phyloP scores from a whole-genome alignment of 2,888 invertebrate species.

The Eristalis arbustorum region DNA sequence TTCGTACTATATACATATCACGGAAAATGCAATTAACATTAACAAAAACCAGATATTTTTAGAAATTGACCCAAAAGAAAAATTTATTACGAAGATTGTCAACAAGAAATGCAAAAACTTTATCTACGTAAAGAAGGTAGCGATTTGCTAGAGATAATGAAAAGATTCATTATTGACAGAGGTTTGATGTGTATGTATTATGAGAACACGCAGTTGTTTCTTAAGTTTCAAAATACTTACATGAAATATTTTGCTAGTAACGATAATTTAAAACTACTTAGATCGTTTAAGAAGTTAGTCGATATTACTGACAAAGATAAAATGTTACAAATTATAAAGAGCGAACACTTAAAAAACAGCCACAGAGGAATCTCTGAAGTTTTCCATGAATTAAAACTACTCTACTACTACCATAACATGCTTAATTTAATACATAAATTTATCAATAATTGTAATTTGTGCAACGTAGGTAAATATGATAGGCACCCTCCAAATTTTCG shows the following conservation, averaged over 20 bases:
- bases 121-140: no score
- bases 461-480: not conserved
- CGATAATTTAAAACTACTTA: slow-evolving; percentile 33
- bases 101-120: not conserved
- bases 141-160: no score
- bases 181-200: slow-evolving; percentile 53
- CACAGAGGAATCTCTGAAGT: slow-evolving; percentile 33
- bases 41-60: slow-evolving; percentile 38
- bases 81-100: slow-evolving; percentile 10
- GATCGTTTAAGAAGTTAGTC: slow-evolving; percentile 1
- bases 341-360: slow-evolving; percentile 30
- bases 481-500: not conserved
- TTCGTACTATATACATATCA: slow-evolving; percentile 18
- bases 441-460: slow-evolving; percentile 33
- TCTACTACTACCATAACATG: slow-evolving; percentile 26
- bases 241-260: slow-evolving; percentile 46
- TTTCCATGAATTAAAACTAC: slow-evolving; percentile 21
- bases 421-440: slow-evolving; percentile 31
- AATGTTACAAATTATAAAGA: slow-evolving; percentile 8
- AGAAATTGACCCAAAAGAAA: slow-evolving; percentile 7
- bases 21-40: slow-evolving; percentile 20
- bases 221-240: slow-evolving; percentile 41
- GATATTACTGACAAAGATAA: slow-evolving; percentile 32
- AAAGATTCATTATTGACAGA: slow-evolving; percentile 4
- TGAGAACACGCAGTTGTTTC: slow-evolving; percentile 10